A percentile compares a stretch with the other conserved stretches of the same genome.
phyloP scores from a whole-genome alignment of 2,888 invertebrate species.

The Globia sparganii region DNA sequence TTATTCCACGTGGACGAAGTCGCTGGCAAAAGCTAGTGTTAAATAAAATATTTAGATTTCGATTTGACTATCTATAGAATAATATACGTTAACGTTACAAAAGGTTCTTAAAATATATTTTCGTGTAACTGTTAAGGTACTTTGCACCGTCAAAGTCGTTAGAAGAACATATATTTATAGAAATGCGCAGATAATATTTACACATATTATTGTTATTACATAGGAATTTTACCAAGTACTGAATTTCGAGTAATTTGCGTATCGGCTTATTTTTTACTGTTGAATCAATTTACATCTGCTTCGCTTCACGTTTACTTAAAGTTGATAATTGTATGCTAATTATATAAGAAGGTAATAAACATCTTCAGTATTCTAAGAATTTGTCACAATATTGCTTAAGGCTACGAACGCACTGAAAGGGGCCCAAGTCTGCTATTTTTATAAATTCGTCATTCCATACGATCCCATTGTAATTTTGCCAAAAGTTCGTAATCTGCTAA shows the following conservation, averaged over 20 bases:
- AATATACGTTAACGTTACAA: not conserved
- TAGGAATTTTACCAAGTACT: not conserved
- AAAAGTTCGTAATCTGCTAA: too few species aligned
- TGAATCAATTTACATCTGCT: slow-evolving; percentile 16
- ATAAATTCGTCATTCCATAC: too few species aligned
- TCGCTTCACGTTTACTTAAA: slow-evolving; percentile 10
- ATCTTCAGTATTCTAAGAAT: slow-evolving; percentile 31
- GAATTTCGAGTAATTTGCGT: slow-evolving; percentile 11
- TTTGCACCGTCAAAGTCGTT: not conserved
- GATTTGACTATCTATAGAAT: not conserved
- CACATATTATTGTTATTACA: slow-evolving; percentile 6
- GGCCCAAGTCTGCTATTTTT: too few species aligned
- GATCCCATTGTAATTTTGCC: too few species aligned
- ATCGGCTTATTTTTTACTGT: slow-evolving; percentile 31
- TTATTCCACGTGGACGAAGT: too few species aligned
- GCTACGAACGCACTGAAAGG: too few species aligned
- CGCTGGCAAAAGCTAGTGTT: too few species aligned
- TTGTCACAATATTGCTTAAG: not conserved
- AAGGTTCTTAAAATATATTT: not conserved
- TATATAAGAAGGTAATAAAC: slow-evolving; percentile 22
- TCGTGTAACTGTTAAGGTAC: not conserved
- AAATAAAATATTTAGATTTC: not conserved
- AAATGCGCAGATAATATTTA: slow-evolving; percentile 19
- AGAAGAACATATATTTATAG: not conserved
- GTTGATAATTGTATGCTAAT: slow-evolving; percentile 39